phyloP scores from a whole-genome alignment of 2,797 vertebrate species.

The Neostethus bicornis region DNA sequence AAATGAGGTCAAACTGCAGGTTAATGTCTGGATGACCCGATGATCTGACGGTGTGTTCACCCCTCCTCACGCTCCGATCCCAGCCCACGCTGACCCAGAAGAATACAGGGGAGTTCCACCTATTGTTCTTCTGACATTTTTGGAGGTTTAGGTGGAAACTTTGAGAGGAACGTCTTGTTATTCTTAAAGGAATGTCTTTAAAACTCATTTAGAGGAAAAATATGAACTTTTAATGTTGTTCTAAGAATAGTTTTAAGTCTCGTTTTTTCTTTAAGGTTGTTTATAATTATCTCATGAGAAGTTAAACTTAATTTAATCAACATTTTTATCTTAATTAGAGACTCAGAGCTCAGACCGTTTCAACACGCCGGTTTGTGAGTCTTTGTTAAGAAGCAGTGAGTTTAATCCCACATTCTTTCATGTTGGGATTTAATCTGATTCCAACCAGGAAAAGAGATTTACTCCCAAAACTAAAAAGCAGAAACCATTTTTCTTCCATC shows the following conservation, averaged over 20 bases:
- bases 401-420: constrained; percentile 15
- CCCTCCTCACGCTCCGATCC: constrained; percentile 49
- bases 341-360: neutral
- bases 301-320: neutral
- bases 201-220: no score
- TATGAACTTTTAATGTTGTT: no score
- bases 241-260: no score
- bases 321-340: neutral
- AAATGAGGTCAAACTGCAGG: no score
- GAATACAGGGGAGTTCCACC: constrained; percentile 58
- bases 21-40: neutral
- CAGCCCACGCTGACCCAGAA: constrained; percentile 20
- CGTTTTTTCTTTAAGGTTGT: no score
- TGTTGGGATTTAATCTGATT: constrained; percentile 16
- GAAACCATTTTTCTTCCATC: neutral
- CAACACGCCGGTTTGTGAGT: neutral
- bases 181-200: constrained; percentile 27
- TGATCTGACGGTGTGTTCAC: no score
- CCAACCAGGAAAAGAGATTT: neutral
- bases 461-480: neutral
- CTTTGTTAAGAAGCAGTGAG: constrained; percentile 13
- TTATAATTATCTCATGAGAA: no score
- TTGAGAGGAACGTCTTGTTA: constrained; percentile 39
- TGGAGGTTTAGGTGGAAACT: constrained; percentile 38
- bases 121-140: constrained; percentile 55